Evolutionary conservation across 2,888 invertebrate genomes (phyloP).

Genomic region (Encarsia formosa): DNA sequence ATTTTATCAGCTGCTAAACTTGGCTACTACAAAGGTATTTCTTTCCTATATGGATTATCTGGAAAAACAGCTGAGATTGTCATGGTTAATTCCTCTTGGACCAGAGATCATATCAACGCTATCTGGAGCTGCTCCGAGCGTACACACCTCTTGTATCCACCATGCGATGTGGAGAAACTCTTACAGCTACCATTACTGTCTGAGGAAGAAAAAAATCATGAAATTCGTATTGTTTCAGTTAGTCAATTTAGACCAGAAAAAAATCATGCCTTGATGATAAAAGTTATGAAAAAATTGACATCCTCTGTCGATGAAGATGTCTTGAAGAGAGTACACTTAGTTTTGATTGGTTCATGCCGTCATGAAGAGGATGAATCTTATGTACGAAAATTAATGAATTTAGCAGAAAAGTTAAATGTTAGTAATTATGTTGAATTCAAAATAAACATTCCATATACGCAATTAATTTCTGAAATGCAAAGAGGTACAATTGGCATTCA

Average conservation of each 20-base stretch:
- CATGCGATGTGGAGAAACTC: slow-evolving; percentile 80
- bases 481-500: slow-evolving; percentile 81
- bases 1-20: slow-evolving; percentile 78
- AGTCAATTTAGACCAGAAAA: slow-evolving; percentile 98
- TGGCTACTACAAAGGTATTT: slow-evolving; percentile 84
- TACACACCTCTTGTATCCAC: slow-evolving; percentile 85
- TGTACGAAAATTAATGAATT: slow-evolving; percentile 75
- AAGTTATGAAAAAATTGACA: slow-evolving; percentile 76
- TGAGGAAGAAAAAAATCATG: slow-evolving; percentile 51
- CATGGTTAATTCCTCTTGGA: slow-evolving; percentile 97
- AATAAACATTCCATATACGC: slow-evolving; percentile 79
- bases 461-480: slow-evolving; percentile 71
- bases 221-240: slow-evolving; percentile 78
- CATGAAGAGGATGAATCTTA: slow-evolving; percentile 76
- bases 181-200: slow-evolving; percentile 54
- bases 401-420: slow-evolving; percentile 77
- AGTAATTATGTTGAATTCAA: slow-evolving; percentile 83
- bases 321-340: slow-evolving; percentile 66
- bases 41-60: slow-evolving; percentile 76
- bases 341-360: slow-evolving; percentile 91
- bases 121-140: slow-evolving; percentile 69
- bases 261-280: slow-evolving; percentile 90
- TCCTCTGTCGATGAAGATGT: slow-evolving; percentile 65
- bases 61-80: slow-evolving; percentile 81
- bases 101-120: slow-evolving; percentile 82